These are phyloP conservation scores for Carettochelys insculpta DNA, from an alignment of 2,113 vertebrate genomes.

Conservation along the genomic window DNA sequence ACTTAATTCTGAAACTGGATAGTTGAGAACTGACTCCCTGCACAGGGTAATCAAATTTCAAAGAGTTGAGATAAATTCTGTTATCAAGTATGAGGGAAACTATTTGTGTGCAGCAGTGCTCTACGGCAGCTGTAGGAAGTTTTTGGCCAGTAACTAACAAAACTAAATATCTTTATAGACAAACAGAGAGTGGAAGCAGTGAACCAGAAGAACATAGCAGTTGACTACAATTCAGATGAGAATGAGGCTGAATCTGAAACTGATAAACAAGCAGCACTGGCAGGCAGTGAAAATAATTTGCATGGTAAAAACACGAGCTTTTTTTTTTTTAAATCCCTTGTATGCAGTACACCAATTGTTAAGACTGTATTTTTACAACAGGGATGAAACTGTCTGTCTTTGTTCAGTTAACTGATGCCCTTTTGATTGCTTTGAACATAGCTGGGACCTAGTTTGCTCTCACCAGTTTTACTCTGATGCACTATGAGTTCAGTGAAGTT, in stretches of 20 bases:
- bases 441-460: neutral
- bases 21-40: neutral
- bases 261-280: constrained; percentile 90
- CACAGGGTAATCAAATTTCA: neutral
- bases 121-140: neutral
- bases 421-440: neutral
- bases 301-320: constrained; percentile 56
- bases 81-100: neutral
- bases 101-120: neutral
- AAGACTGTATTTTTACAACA: neutral
- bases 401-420: neutral
- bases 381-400: neutral
- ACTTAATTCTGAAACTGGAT: neutral
- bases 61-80: neutral
- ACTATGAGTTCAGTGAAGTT: neutral
- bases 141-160: neutral
- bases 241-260: constrained; percentile 92
- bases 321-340: neutral
- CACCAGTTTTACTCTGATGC: neutral
- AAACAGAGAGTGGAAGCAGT: constrained; percentile 60
- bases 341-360: neutral
- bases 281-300: constrained; percentile 63
- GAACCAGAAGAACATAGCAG: constrained; percentile 71
- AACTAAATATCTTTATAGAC: constrained; percentile 34
- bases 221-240: constrained; percentile 86